These are phyloP conservation scores for Scomberomorus guttatus DNA, from an alignment of 2,797 vertebrate species.

Conservation along the genomic window DNA sequence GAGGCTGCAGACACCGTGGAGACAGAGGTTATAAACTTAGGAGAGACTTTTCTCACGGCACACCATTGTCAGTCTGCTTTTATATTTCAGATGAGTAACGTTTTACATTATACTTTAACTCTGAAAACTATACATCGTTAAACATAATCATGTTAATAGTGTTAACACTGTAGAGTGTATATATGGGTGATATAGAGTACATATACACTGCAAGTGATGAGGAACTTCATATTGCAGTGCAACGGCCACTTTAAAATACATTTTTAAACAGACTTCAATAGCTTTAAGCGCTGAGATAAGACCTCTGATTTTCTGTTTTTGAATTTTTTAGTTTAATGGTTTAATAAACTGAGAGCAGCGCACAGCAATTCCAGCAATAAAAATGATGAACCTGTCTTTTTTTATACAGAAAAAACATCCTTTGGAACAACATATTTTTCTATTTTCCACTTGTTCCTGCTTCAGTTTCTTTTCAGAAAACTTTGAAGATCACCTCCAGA, in stretches of 20 bases:
- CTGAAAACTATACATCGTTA: constrained; percentile 1
- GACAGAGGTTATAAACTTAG: constrained; percentile 78
- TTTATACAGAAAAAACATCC: no score
- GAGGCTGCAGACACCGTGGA: constrained; percentile 80
- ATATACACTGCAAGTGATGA: background rate
- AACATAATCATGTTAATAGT: background rate
- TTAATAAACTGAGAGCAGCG: background rate
- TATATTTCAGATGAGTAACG: constrained; percentile 59
- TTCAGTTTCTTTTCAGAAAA: background rate
- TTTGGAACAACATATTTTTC: background rate
- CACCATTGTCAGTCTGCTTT: constrained; percentile 47
- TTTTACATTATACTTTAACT: constrained; percentile 31
- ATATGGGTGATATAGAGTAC: background rate
- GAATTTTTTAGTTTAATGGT: background rate
- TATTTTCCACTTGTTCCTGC: background rate
- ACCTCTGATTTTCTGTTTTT: background rate
- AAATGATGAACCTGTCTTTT: no score
- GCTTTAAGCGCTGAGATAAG: background rate
- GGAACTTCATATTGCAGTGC: background rate
- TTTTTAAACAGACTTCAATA: background rate
- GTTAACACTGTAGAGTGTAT: background rate
- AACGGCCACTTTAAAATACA: background rate
- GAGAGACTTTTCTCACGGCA: constrained; percentile 60
- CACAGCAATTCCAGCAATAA: background rate
- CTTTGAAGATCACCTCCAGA: no score